A percentile compares a stretch with the other conserved stretches of the same genome.
Evolutionary conservation across 92 coral and sea anemone species (phyloP).

Genomic region (Paragorgia papillata): DNA sequence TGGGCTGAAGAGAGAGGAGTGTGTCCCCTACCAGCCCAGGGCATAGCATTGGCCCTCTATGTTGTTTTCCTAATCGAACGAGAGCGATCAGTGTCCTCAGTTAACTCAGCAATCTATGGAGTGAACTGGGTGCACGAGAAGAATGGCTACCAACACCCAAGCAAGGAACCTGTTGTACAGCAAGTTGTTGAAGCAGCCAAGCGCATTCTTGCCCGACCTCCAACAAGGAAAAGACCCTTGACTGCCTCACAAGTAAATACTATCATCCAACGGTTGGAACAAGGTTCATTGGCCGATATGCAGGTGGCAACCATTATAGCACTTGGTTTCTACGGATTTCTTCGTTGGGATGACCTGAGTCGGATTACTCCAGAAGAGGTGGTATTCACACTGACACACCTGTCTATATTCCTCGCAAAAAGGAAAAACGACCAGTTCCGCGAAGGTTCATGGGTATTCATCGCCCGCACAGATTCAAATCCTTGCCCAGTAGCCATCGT

Average conservation of each 20-base stretch:
- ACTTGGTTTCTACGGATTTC: too few relatives aligned
- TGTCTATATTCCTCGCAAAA: neutral
- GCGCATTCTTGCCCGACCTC: conserved; percentile 50
- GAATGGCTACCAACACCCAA: conserved; percentile 22
- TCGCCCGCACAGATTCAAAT: neutral
- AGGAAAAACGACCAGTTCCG: conserved; percentile 7
- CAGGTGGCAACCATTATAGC: conserved; percentile 43
- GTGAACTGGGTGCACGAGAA: conserved; percentile 42
- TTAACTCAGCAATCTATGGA: conserved; percentile 24
- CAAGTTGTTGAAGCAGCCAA: conserved; percentile 46
- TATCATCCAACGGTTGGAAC: conserved; percentile 40
- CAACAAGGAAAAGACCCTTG: conserved; percentile 26
- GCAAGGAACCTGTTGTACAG: conserved; percentile 5
- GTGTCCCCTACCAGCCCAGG: conserved; percentile 2
- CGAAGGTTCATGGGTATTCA: neutral
- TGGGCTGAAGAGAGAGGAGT: conserved; percentile 20
- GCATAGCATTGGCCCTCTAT: neutral
- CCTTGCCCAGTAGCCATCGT: neutral
- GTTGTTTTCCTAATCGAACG: conserved; percentile 16
- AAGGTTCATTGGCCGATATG: conserved; percentile 38
- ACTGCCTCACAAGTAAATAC: conserved; percentile 12
- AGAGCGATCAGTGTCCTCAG: conserved; percentile 6
- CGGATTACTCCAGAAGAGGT: too few relatives aligned
- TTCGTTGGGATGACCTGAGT: conserved; percentile 58
- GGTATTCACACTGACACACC: neutral